phyloP scores from a whole-genome alignment of 2,888 invertebrate genomes.

The Antheraea assamensis region DNA sequence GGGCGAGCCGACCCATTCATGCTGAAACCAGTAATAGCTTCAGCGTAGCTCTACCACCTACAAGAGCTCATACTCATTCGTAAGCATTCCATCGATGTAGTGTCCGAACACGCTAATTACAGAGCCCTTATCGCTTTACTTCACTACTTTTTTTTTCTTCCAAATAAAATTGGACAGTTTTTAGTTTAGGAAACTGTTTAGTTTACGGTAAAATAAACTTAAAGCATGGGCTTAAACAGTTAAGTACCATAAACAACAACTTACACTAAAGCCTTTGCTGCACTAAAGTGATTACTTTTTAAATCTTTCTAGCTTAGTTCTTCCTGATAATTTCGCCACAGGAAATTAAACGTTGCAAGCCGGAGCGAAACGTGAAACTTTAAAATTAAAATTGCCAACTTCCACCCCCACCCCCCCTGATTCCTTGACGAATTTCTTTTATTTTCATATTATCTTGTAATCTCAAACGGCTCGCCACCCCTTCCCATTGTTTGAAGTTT shows the following conservation, averaged over 20 bases:
- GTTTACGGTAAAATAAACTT: background rate
- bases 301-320: slow-evolving; percentile 60
- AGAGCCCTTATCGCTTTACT: no score
- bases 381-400: slow-evolving; percentile 66
- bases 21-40: no score
- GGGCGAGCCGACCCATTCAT: no score
- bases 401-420: slow-evolving; percentile 41
- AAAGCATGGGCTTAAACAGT: background rate
- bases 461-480: slow-evolving; percentile 48
- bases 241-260: slow-evolving; percentile 8
- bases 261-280: slow-evolving; percentile 19
- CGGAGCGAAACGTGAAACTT: slow-evolving; percentile 63
- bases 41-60: no score
- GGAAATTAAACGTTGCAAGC: slow-evolving; percentile 75
- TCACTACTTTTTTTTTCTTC: background rate
- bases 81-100: no score
- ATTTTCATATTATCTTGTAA: slow-evolving; percentile 53
- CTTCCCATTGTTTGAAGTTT: slow-evolving; percentile 38
- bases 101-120: no score
- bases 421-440: slow-evolving; percentile 60
- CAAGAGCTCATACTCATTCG: no score
- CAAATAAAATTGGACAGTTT: background rate
- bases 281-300: slow-evolving; percentile 35
- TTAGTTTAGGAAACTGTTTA: background rate
- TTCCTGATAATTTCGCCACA: slow-evolving; percentile 66